Base-by-base conservation (phyloP, 2,888 invertebrate genomes). In the Xylota sylvarum region DNA sequence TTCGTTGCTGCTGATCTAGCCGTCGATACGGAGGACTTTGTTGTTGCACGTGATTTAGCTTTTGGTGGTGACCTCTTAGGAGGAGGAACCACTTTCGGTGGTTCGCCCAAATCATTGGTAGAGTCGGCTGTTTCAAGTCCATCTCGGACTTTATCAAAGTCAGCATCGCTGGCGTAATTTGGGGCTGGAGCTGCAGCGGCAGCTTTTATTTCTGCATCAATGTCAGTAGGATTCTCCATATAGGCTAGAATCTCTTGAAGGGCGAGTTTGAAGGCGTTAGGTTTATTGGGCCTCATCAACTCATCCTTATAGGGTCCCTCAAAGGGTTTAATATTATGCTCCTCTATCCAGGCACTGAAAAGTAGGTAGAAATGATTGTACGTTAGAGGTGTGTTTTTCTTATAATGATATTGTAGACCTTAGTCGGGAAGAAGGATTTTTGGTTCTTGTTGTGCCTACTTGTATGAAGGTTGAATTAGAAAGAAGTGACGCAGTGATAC, bases 301-400 rank as follows among this genome's bases (percentile, higher is more conserved):
- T 96, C 95, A 30, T 96, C 96, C 92, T 97, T 97, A 92, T 94
- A 96, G 0, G 92, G 92, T 84, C 96, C 95, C 12, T 95, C 94
- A 92, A 97, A 98, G 0, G 96, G 96, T 92, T 96, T 97, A 69
- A 98, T 95, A 90, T 96, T 96, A 88, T 94, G 94, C 88, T 96
- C 96, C 90, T 97, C 97, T 88, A 98, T 97, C 97, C 97, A 98
- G 5, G 97, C 98, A 93, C 97, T 97, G 93, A 70, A 91, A 91
- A 85, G 12, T 23, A 14, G 52, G 40, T n/a, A 55, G 56, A n/a
- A 62, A 52, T 60, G 14, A 19, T n/a, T n/a, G n/a, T n/a, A n/a
- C 19, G 12, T 19, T 27, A 65, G 43, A 56, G n/a, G 1, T 5
- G 9, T 40, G 14, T 3, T n/a, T 40, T 2, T n/a, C n/a, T n/a